Base-by-base conservation (phyloP, 2,797 vertebrate genomes). In the Centropyge bicolor region DNA sequence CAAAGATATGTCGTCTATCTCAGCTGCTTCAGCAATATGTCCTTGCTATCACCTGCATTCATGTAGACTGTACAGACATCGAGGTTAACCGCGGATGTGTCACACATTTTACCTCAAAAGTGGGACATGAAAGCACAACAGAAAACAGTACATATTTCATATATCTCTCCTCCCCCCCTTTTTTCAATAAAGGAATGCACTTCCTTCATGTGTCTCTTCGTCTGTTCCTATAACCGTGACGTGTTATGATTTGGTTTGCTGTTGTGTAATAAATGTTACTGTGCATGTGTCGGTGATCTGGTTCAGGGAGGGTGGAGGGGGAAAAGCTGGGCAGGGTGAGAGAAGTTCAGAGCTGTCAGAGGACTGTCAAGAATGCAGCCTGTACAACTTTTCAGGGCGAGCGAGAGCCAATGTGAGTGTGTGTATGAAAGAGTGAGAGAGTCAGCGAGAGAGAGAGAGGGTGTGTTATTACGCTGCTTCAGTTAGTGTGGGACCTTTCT, bases 331-430 rank as follows among this genome's bases (percentile, higher is more conserved):
- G 78, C 76, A 59, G 81, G 64, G 74, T 63, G 73, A 78, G 75
- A 22, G 76, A 76, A 74, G 84, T 86, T 84, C 67, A 61, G 2
- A 65, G 83, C 83, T 86, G 83, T 86, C 84, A 80, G 83, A 90
- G 67, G 78, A 80, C 86, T 76, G 76, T 88, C 63, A 92, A 89
- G 92, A 95, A 95, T 95, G 93, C 72, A 76, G 92, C 86, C 86
- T 84, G 89, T 89, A 64, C 82, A 63, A 92, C 88, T 93, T 65
- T 83, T 78, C 83, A 72, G 88, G 88, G 84, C 48, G 77, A 90
- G 64, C 67, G 5, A 75, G 88, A 56, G 80, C 41, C 67, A 76
- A 41, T 41, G 66, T 59, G 75, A 60, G 60, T 51, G 70, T 64
- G 74, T 46, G 46, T 35, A 20, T 41, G 51, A 51, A 0, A 60